These are phyloP conservation scores for Nysson spinosus DNA, from an alignment of 2,888 invertebrate genomes.

Conservation along the genomic window DNA sequence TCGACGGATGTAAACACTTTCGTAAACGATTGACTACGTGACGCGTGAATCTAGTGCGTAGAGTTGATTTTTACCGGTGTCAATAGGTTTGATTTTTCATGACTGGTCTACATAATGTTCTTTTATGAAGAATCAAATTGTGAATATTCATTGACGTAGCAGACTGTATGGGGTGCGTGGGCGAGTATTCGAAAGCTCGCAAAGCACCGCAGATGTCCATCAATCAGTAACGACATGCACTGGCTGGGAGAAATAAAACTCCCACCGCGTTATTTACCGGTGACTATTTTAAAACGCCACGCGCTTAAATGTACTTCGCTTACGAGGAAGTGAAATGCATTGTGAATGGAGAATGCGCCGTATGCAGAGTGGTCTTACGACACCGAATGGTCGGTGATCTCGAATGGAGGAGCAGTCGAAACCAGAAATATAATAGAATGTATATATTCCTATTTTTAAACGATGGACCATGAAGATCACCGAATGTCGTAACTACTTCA, in stretches of 20 bases:
- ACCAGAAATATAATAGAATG: neutral
- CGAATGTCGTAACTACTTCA: too few species aligned
- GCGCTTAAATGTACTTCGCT: conserved; percentile 17
- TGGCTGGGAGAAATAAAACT: conserved; percentile 35
- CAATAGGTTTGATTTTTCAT: too few species aligned
- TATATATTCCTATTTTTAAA: neutral
- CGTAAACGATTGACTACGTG: too few species aligned
- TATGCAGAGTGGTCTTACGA: conserved; percentile 26
- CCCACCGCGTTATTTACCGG: conserved; percentile 32
- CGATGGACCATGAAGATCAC: too few species aligned
- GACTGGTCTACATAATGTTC: too few species aligned
- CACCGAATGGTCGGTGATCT: conserved; percentile 23
- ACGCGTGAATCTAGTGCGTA: too few species aligned
- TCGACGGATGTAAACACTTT: too few species aligned
- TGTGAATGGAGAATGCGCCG: conserved; percentile 42
- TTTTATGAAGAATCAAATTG: too few species aligned
- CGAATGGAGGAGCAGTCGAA: conserved; percentile 3
- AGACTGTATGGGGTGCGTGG: too few species aligned
- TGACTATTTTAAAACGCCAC: conserved; percentile 49
- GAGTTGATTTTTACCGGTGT: too few species aligned
- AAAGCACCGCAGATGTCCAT: conserved; percentile 17
- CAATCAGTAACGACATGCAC: conserved; percentile 28
- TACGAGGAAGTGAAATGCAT: conserved; percentile 27
- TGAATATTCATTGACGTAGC: too few species aligned
- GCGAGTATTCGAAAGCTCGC: too few species aligned